A percentile compares a stretch with the other conserved stretches of the same genome.
Evolutionary conservation across 2,888 invertebrate species (phyloP).

Genomic region (Leucozona laternaria): DNA sequence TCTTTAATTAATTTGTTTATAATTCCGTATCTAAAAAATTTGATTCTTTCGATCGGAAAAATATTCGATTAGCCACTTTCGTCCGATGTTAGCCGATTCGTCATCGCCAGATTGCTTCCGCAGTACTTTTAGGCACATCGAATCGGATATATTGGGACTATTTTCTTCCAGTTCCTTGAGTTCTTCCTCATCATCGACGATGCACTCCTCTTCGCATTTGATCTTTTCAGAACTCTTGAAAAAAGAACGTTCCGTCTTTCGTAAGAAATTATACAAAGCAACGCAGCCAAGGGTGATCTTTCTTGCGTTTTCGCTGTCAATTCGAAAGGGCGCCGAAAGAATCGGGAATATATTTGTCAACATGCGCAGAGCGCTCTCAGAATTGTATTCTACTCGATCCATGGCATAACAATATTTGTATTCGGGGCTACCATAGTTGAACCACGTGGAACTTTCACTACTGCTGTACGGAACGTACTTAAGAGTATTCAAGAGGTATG

Average conservation of each 20-base stretch:
- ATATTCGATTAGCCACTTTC: conserved; percentile 79
- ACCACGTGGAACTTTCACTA: conserved; percentile 73
- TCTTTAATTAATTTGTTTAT: conserved; percentile 79
- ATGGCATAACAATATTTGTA: conserved; percentile 77
- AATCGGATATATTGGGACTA: conserved; percentile 80
- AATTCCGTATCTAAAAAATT: conserved; percentile 68
- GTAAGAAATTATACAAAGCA: conserved; percentile 82
- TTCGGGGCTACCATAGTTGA: conserved; percentile 70
- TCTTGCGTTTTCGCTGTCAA: conserved; percentile 81
- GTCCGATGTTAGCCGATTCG: conserved; percentile 79
- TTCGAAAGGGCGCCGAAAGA: conserved; percentile 80
- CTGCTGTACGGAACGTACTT: conserved; percentile 75
- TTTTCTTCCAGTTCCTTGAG: conserved; percentile 80
- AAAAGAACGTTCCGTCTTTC: conserved; percentile 81
- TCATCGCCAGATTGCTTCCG: conserved; percentile 80
- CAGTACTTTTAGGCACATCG: conserved; percentile 80
- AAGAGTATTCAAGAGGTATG: conserved; percentile 80
- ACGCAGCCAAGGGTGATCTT: conserved; percentile 82
- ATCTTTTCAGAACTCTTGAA: conserved; percentile 80
- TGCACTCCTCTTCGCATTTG: conserved; percentile 80
- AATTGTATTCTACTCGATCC: conserved; percentile 75
- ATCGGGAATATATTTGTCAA: conserved; percentile 82
- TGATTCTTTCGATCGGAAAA: conserved; percentile 73
- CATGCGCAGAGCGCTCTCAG: conserved; percentile 80
- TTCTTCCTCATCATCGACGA: conserved; percentile 81